Evolutionary conservation across 2,888 invertebrate species (phyloP).

Genomic region (Scaptomyza tumidula): DNA sequence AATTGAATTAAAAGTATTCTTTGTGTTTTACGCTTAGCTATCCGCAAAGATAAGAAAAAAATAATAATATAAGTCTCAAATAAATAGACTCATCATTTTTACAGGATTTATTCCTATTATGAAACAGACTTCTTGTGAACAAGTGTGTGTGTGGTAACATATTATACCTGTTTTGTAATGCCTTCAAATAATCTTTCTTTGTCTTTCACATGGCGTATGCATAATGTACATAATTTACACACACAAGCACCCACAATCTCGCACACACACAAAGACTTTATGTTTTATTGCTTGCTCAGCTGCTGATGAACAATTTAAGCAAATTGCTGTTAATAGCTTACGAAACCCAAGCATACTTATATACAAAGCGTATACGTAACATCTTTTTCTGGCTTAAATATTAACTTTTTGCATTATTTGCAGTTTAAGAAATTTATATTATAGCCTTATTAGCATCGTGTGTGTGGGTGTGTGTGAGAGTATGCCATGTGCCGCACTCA

Average conservation of each 20-base stretch:
- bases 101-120: constrained; percentile 10
- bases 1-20: constrained; percentile 11
- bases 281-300: constrained; percentile 49
- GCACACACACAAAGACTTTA: constrained; percentile 9
- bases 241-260: constrained; percentile 6
- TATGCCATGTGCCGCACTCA: constrained; percentile 47
- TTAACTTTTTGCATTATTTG: constrained; percentile 75
- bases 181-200: constrained; percentile 20
- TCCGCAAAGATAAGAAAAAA: constrained; percentile 5
- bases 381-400: constrained; percentile 43
- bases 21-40: too few relatives aligned
- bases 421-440: constrained; percentile 78
- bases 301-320: constrained; percentile 57
- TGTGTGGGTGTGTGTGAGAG: constrained; percentile 18
- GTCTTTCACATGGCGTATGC: constrained; percentile 31
- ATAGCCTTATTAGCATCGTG: constrained; percentile 71
- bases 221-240: constrained; percentile 40
- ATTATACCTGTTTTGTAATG: constrained; percentile 28
- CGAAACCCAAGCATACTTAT: constrained; percentile 24
- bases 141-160: constrained; percentile 1
- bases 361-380: constrained; percentile 42
- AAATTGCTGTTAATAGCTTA: constrained; percentile 54
- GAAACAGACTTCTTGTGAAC: neutral
- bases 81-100: constrained; percentile 2
- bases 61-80: neutral